Evolutionary conservation across 2,113 vertebrate species (phyloP), one percentile per base, ranked within the genome.

Genomic region (Dendropsophus ebraccatus): DNA sequence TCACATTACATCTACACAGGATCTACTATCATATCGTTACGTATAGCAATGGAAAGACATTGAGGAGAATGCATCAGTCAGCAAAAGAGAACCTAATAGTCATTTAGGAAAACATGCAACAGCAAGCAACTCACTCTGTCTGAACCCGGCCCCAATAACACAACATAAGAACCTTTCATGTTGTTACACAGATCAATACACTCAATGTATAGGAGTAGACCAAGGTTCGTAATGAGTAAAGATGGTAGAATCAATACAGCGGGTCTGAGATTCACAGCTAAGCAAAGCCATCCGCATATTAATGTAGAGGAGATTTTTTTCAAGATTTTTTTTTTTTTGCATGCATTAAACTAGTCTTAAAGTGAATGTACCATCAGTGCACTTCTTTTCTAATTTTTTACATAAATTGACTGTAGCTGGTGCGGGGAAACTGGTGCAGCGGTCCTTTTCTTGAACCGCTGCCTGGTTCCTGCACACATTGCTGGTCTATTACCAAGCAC

Each of bases 31-130:
- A 77, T 30, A 32, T 54, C 62, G 32, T 80, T 80, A 17, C 12
- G 41, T 80, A 12, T 60, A 25, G 21, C 16, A 19, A 4, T 80
- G 56, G 35, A 45, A 56, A 60, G 30, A 45, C 17, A 45, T 62
- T 45, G 23, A 19, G 32, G 25, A 77, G 54, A 77, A 52, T 52
- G 47, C 14, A 52, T 28, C 73, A 75, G 19, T 76, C 74, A 52
- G 74, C 74, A 54, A 52, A n/a, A 17, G n/a, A 54, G 28, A 16
- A 32, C 17, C 74, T 30, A 77, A 52, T 19, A 77, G 49, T 21
- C 28, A 77, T 52, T 77, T 77, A 77, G 16, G 74, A 76, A 76
- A 76, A 70, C 67, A 76, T 76, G 74, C 74, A 30, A 52, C 21
- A 47, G 78, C 47, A 37, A 80, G 41, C 78, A 62, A 0, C 78